Base-by-base conservation (phyloP, 2,797 vertebrate genomes). In the Hippocampus kuda region DNA sequence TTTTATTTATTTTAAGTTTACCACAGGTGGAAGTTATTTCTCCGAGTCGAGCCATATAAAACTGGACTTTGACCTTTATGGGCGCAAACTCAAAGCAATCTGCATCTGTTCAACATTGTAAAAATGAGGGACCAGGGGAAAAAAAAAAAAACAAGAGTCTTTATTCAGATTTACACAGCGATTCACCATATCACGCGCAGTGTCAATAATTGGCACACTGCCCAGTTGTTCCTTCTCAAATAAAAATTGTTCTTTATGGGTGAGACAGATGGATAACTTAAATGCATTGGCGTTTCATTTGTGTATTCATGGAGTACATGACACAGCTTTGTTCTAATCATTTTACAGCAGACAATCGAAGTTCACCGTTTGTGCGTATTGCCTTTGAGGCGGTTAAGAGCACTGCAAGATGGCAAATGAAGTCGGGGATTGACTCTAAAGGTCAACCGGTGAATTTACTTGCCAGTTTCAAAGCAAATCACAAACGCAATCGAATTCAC, bases 131-230 rank as follows among this genome's bases (percentile, higher is more conserved):
- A 27, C 15, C 8, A 34, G 2, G 0, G 51, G 26, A 69, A 77
- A 83, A 83, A 22, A 51, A 51, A 83, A 42, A 82, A 83, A 22
- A 81, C 83, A 83, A 78, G 48, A 51, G 13, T 68, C 57, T 87
- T 86, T 87, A 86, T 85, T 86, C 69, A 70, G 70, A 74, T 80
- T 70, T 79, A 84, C 78, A 83, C 54, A 63, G 71, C 68, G 75
- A 84, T 84, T 82, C 78, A 80, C 72, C 2, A 24, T 64, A 64
- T 15, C 42, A 26, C n/a, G 8, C 20, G 59, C 56, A 59, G 56
- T 27, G 56, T 59, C 27, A 42, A 38, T 4, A 49, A 24, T 27
- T 48, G 2, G 8, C 59, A 48, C 5, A n/a, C 62, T 2, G 63
- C 10, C 62, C 22, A 8, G 9, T 44, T 64, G 27, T 61, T 61